Evolutionary conservation across 2,113 vertebrate genomes (phyloP), one percentile per base, ranked within the genome.

Genomic region (Aegithalos caudatus): DNA sequence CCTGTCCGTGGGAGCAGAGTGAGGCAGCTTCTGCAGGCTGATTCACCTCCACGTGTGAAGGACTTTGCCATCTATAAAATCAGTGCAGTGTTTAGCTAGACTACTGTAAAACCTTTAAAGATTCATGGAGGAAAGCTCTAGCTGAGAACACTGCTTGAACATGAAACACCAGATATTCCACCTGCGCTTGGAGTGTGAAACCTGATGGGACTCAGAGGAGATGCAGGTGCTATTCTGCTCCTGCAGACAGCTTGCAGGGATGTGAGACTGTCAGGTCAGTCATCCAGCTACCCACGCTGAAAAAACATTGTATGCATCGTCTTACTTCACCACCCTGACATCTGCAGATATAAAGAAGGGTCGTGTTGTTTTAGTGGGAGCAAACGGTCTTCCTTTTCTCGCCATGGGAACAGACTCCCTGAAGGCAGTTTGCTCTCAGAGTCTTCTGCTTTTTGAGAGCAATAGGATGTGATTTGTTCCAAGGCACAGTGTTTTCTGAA

Each of bases 401-500:
- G 60, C 84, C 56, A 58, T 6, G 1, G 56, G 65, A 86, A 33
- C 69, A 81, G 69, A 73, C 33, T 73, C 84, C 54, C 73, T n/a
- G 65, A 65, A 42, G 81, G n/a, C 25, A 31, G 22, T 54, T 89
- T 65, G 62, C 77, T 78, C 47, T 83, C 22, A 12, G 56, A 77
- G 45, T 50, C 60, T 60, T 62, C 81, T 88, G 71, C 89, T 81
- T 86, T 81, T 65, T 50, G 33, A 90, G 71, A 90, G 93, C 79
- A 86, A 60, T 76, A 47, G 80, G 62, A 79, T 93, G 76, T 23
- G 48, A 58, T 74, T 40, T 42, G 82, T 88, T 95, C 62, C 86
- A 80, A 74, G 53, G 66, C 88, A 20, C 22, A 92, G 66, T 48
- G 88, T 61, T 92, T 94, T 89, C 90, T 96, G 84, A 94, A 96